A percentile compares a stretch with the other conserved stretches of the same genome.
phyloP scores from a whole-genome alignment of 2,888 invertebrate genomes.

The Tachystola acroxantha region DNA sequence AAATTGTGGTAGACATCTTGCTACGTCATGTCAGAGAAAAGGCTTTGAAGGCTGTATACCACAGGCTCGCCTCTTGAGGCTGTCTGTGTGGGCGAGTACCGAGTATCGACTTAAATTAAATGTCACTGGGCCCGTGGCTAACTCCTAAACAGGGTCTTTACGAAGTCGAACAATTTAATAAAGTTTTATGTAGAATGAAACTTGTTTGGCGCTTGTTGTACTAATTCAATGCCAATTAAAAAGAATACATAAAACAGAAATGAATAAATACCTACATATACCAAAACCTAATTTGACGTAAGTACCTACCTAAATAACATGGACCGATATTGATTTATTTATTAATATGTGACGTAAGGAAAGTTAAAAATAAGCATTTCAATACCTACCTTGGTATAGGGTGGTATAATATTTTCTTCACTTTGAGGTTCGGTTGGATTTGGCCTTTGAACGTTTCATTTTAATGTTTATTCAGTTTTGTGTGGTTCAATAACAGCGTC shows the following conservation, averaged over 20 bases:
- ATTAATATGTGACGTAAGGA: background rate
- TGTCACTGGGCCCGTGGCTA: slow-evolving; percentile 5
- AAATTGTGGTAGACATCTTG: background rate
- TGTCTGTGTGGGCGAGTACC: slow-evolving; percentile 3
- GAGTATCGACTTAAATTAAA: slow-evolving; percentile 6
- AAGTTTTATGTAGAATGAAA: background rate
- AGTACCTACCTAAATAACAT: no score
- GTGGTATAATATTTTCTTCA: no score
- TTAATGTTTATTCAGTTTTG: background rate
- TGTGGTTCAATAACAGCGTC: no score
- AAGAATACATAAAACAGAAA: no score
- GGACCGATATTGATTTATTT: background rate
- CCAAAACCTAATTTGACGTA: no score
- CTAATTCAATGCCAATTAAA: no score
- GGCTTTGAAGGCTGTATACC: slow-evolving; percentile 5
- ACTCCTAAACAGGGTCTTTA: slow-evolving; percentile 2
- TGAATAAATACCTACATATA: no score
- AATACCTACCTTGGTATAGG: no score
- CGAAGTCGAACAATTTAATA: slow-evolving; percentile 2
- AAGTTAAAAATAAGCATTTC: background rate
- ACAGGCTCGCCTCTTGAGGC: background rate
- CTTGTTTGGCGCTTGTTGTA: no score
- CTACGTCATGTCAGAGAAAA: slow-evolving; percentile 5
- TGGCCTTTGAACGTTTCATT: background rate
- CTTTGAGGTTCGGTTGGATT: background rate